Percentiles rank a stretch among this genome's conserved stretches.
Conservation (phyloP, 2,113 vertebrate genomes). For the Saimiri boliviensis region DNA sequence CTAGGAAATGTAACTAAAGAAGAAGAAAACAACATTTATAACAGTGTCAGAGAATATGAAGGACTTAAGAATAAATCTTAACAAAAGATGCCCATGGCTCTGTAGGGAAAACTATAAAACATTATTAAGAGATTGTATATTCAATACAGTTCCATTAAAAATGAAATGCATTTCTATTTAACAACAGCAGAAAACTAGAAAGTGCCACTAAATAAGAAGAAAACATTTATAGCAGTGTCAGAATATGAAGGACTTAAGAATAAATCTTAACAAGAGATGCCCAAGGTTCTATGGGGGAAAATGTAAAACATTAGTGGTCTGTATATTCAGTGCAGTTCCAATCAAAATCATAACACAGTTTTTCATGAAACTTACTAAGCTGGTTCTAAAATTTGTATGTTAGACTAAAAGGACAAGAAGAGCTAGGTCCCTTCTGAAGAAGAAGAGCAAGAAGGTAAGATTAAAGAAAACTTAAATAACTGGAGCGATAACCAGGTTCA, state of each 20-base stretch:
- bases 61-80: conserved; percentile 40
- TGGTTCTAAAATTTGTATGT: conserved; percentile 31
- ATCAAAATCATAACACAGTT: neutral
- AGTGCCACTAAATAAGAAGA: conserved; percentile 33
- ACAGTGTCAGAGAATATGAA: conserved; percentile 31
- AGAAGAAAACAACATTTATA: conserved; percentile 34
- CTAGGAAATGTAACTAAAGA: conserved; percentile 39
- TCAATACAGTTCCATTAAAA: neutral
- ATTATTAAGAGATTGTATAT: neutral
- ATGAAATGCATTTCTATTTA: neutral
- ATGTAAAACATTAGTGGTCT: neutral
- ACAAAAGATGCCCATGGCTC: conserved; percentile 10
- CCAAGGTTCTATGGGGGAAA: conserved; percentile 12
- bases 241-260: conserved; percentile 36
- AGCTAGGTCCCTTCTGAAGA: conserved; percentile 18
- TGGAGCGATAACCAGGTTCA: too few species aligned
- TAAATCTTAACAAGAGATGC: conserved; percentile 38
- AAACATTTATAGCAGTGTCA: conserved; percentile 37
- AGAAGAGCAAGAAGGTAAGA: conserved; percentile 4
- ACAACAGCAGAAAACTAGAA: conserved; percentile 32
- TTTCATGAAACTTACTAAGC: conserved; percentile 25
- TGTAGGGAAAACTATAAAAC: conserved; percentile 35
- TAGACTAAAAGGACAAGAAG: neutral
- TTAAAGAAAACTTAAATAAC: too few species aligned
- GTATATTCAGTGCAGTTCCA: neutral